Base-by-base conservation (phyloP, 2,888 invertebrate species). In the Nomada ferruginata region DNA sequence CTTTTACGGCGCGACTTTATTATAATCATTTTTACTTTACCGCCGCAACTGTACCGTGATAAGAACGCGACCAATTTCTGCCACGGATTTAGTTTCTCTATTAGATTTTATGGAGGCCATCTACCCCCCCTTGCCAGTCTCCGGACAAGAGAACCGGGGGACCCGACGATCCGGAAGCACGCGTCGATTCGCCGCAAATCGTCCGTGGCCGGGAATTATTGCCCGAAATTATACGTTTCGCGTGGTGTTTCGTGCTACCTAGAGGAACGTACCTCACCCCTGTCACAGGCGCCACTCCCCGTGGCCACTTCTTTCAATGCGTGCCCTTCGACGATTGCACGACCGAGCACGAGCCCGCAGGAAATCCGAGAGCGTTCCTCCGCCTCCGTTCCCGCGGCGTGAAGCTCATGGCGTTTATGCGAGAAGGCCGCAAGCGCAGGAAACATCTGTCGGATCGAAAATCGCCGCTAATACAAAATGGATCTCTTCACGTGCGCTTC, bases 171-270 rank as follows among this genome's bases (percentile, higher is more conserved):
- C 89, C 89, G 92, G 91, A 92, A 91, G 90, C 88, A 90, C 89
- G 92, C 91, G 89, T 91, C 90, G 87, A 85, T 91, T 91, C 85
- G 65, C 83, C 85, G 89, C 87, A 90, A 92, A 92, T 92, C 90
- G 91, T 90, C 90, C 92, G 87, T 90, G 86, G 85, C 83, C 76
- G 81, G 86, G 85, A 90, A 90, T 91, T 91, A 91, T 91, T 88
- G 86, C 85, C 81, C 79, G 76, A 91, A 91, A 91, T 91, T 91
- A 90, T 89, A 90, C 84, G 88, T 91, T 89, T 85, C 85, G 84
- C 84, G 79, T 76, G 82, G 44, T 42, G 71, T 74, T 76, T 57
- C 65, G 53, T 71, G 78, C 57, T 64, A 53, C 73, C 74, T 59
- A 55, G 55, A 73, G 53, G 23, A n/a, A 20, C 57, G 13, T 29